Conservation (phyloP, 1,140 invertebrate species). For the Phocides pigmalion region DNA sequence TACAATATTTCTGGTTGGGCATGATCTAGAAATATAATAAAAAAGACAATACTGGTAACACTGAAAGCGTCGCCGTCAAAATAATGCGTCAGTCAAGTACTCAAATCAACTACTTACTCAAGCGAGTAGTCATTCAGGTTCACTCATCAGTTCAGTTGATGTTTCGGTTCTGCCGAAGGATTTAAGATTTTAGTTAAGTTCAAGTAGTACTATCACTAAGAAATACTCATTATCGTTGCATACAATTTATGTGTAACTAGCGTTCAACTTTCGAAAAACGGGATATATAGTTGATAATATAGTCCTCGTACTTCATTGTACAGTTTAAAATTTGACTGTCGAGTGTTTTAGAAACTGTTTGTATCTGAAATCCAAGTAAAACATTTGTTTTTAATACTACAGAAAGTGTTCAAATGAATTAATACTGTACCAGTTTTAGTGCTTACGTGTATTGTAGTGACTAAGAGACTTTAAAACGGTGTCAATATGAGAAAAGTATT, state of each 20-base stretch:
- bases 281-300: neutral
- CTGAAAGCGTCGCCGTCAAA: neutral
- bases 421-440: slow-evolving; percentile 3
- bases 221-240: neutral
- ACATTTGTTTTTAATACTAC: slow-evolving; percentile 36
- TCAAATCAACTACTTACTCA: neutral
- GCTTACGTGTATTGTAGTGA: slow-evolving; percentile 25
- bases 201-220: neutral
- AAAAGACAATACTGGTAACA: neutral
- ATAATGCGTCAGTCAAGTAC: neutral
- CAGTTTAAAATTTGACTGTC: slow-evolving; percentile 42
- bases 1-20: too few relatives aligned
- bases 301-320: neutral
- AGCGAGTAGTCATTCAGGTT: neutral
- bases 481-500: slow-evolving; percentile 69
- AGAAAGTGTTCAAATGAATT: slow-evolving; percentile 28
- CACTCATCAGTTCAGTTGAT: slow-evolving; percentile 49
- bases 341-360: slow-evolving; percentile 67
- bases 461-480: slow-evolving; percentile 38
- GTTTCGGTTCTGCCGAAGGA: slow-evolving; percentile 38
- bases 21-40: too few relatives aligned
- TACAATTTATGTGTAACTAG: neutral
- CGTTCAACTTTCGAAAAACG: neutral
- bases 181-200: slow-evolving; percentile 1
- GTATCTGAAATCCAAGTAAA: slow-evolving; percentile 59